Evolutionary conservation across 92 coral and sea anemone species (phyloP), one percentile per base, ranked within the genome.

Genomic region (Porites cylindrica): DNA sequence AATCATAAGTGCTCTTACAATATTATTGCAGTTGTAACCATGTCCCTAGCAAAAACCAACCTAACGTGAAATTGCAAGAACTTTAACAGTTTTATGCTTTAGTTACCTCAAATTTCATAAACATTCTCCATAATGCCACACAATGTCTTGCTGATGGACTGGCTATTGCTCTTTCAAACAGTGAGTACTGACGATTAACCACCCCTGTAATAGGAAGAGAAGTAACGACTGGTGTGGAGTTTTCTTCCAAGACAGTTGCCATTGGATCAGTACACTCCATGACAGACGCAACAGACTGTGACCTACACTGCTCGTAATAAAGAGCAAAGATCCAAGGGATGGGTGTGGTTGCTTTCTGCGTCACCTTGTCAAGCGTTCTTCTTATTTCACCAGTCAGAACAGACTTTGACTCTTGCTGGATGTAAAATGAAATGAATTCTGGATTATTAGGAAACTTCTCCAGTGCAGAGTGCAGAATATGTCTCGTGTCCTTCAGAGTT

Each of bases 41-140:
- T 38, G 47, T 4, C 47, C 47, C 47, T 38, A 38, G 47, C 47
- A 38, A 38, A 38, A 0, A 38, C 47, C 47, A 38, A 38, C 6
- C 47, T 38, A 38, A 38, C 0, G 47, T 38, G 47, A 0, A 38
- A 38, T 38, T 38, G 47, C 47, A 38, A 38, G 47, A 38, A 38
- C 47, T 38, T 56, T 10, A 56, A 56, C 61, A 56, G 61, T 56
- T 14, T 56, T 56, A 56, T 14, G 54, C 11, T 18, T 51, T 59
- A 8, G 32, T 32, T 87, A 94, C 98, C 96, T 97, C 97, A 93
- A 95, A 97, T 38, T 95, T 82, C 77, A 97, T 92, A 84, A 91
- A 92, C 95, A 96, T 95, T 72, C 97, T 95, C 99, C 99, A 97
- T 58, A 97, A 56, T 63, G 93, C 96, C 81, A 97, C 93, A 84